Percentiles rank a stretch among this genome's conserved stretches.
These are phyloP conservation scores for Belonocnema kinseyi DNA, from an alignment of 1,140 invertebrate species.

Conservation along the genomic window DNA sequence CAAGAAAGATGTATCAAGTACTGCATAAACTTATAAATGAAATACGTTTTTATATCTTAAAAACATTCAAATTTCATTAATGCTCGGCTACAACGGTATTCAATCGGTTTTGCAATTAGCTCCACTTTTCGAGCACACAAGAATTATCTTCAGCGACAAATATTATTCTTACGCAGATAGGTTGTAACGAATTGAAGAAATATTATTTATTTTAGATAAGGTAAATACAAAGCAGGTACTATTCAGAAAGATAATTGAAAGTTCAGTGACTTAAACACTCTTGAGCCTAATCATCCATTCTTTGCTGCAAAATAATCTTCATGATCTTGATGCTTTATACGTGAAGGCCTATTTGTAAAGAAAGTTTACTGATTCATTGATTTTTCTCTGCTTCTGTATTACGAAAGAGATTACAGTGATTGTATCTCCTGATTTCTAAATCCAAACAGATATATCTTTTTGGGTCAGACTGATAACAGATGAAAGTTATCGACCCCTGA, in stretches of 20 bases:
- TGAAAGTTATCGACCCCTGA: conserved; percentile 14
- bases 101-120: too few species aligned
- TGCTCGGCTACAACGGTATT: too few species aligned
- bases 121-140: too few species aligned
- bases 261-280: conserved; percentile 4
- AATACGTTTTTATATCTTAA: too few species aligned
- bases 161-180: not conserved
- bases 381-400: conserved; percentile 24
- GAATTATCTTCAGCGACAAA: not conserved
- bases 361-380: conserved; percentile 23
- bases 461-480: conserved; percentile 19
- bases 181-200: too few species aligned
- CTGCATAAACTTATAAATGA: too few species aligned
- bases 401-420: conserved; percentile 18
- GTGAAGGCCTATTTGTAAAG: not conserved
- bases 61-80: too few species aligned
- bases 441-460: conserved; percentile 18
- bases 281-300: conserved; percentile 2
- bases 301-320: not conserved
- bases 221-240: conserved; percentile 12
- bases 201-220: conserved; percentile 15
- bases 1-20: not conserved
- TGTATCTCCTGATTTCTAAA: not conserved
- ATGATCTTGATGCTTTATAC: not conserved
- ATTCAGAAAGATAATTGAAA: conserved; percentile 3